Percentiles rank a stretch among this genome's conserved stretches.
These are phyloP conservation scores for Cephus runcator DNA, from an alignment of 2,888 invertebrate genomes.

Conservation along the genomic window DNA sequence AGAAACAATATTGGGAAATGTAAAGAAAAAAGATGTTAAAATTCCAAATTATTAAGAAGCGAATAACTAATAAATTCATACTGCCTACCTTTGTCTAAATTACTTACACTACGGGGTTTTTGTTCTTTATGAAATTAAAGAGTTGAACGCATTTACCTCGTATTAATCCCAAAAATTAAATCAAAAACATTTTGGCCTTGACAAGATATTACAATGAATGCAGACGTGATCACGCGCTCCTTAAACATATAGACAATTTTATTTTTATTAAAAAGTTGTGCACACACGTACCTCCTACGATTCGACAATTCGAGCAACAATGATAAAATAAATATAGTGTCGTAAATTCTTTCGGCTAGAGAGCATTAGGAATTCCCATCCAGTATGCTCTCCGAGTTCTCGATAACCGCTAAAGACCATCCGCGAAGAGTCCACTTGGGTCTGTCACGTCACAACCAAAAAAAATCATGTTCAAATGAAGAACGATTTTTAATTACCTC, in stretches of 20 bases:
- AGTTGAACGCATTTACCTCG: neutral
- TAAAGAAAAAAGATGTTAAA: neutral
- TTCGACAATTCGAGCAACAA: constrained; percentile 59
- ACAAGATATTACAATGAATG: neutral
- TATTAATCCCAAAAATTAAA: too few species aligned
- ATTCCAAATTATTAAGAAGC: neutral
- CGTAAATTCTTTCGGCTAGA: constrained; percentile 39
- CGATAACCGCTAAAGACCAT: neutral
- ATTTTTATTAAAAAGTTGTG: constrained; percentile 59
- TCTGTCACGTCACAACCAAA: constrained; percentile 30
- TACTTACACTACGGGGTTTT: neutral
- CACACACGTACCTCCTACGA: constrained; percentile 53
- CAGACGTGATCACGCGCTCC: neutral
- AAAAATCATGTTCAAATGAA: constrained; percentile 30
- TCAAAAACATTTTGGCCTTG: neutral
- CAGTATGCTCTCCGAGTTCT: neutral
- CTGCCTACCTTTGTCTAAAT: neutral
- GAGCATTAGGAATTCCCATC: neutral
- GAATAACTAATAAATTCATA: neutral
- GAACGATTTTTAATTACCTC: constrained; percentile 30
- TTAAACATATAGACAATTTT: constrained; percentile 51
- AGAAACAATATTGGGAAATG: neutral
- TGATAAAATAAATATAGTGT: constrained; percentile 63
- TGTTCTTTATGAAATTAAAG: neutral
- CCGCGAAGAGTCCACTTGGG: neutral